Percentiles rank a stretch among this genome's conserved stretches.
phyloP scores from a whole-genome alignment of 2,113 vertebrate species.

The Sapajus apella region DNA sequence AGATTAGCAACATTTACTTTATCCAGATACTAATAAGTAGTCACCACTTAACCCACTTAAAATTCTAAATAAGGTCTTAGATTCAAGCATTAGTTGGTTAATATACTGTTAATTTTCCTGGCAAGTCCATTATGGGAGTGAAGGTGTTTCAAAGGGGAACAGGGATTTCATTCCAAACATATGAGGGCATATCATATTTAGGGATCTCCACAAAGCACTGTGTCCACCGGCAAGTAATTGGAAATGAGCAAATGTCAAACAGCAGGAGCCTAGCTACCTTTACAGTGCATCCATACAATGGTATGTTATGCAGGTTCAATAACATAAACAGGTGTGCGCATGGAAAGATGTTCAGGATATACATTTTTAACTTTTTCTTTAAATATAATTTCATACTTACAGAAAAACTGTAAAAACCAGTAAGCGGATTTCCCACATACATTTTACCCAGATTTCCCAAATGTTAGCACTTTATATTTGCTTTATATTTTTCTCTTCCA shows the following conservation, averaged over 20 bases:
- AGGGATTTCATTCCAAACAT: not conserved
- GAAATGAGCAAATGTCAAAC: not conserved
- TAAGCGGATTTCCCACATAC: not conserved
- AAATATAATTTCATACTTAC: not conserved
- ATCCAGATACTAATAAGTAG: not conserved
- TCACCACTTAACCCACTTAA: not conserved
- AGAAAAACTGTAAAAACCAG: not conserved
- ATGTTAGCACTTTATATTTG: not conserved
- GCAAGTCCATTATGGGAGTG: not conserved
- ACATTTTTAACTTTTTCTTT: constrained; percentile 8
- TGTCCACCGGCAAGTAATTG: not conserved
- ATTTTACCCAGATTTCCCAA: not conserved
- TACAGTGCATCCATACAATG: not conserved
- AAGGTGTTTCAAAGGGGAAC: not conserved
- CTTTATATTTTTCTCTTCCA: not conserved
- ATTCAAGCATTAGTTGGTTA: not conserved
- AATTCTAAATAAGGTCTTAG: not conserved
- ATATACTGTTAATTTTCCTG: not conserved
- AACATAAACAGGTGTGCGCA: not conserved
- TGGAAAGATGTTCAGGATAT: not conserved
- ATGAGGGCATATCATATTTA: not conserved
- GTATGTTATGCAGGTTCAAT: not conserved
- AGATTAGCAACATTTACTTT: not conserved
- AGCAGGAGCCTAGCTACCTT: not conserved
- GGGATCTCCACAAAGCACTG: not conserved